These are phyloP conservation scores for Dendronephthya gigantea DNA, from an alignment of 64 coral and sea anemone species.

Conservation along the genomic window DNA sequence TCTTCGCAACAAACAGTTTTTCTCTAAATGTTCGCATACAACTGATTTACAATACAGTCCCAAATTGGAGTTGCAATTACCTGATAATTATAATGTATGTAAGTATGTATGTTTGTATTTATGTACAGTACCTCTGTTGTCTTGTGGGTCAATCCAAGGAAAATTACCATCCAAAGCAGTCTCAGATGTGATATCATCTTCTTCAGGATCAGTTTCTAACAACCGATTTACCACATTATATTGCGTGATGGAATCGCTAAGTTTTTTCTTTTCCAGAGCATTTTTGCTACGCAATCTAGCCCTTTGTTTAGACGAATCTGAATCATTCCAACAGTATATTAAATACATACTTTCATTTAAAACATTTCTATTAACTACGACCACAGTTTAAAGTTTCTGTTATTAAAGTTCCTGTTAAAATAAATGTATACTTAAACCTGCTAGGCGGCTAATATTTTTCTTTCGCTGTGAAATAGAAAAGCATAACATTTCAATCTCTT, in stretches of 20 bases:
- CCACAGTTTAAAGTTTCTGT: neutral
- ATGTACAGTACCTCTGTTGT: neutral
- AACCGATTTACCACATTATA: neutral
- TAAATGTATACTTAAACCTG: neutral
- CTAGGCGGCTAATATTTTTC: neutral
- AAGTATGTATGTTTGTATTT: neutral
- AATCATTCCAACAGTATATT: neutral
- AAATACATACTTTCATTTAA: neutral
- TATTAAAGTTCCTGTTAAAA: too few relatives aligned
- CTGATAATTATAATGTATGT: too few relatives aligned
- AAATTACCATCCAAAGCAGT: neutral
- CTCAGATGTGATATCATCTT: neutral
- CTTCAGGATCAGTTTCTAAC: neutral
- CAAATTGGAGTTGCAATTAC: too few relatives aligned
- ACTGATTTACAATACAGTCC: neutral
- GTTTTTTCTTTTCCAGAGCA: neutral
- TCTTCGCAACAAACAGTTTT: too few relatives aligned
- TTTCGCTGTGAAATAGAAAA: neutral
- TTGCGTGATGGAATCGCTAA: neutral
- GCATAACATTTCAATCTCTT: slow-evolving; percentile 5
- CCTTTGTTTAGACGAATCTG: slow-evolving; percentile 8
- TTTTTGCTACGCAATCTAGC: slow-evolving; percentile 4
- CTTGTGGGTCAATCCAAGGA: neutral
- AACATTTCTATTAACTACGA: neutral
- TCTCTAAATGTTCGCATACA: too few relatives aligned